Evolutionary conservation across 2,113 vertebrate species (phyloP).

Genomic region (Megaleporinus macrocephalus): DNA sequence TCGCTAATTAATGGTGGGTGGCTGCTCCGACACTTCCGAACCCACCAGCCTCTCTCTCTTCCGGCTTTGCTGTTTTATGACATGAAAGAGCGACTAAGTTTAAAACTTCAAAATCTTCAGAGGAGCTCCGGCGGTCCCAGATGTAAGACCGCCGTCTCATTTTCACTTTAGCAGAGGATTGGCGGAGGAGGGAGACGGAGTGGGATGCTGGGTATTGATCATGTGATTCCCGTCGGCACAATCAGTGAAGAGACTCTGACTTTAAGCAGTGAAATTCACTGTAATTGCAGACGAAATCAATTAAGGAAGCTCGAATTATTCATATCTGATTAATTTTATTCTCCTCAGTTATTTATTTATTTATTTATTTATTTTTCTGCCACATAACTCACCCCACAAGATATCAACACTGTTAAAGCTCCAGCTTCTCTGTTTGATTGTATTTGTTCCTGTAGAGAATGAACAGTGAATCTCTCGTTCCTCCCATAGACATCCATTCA

Average conservation of each 20-base stretch:
- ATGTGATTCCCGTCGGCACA: not conserved
- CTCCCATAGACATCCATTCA: too few relatives aligned
- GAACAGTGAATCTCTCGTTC: too few relatives aligned
- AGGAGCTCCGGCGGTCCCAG: constrained; percentile 27
- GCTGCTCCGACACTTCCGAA: constrained; percentile 43
- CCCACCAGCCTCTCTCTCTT: constrained; percentile 15
- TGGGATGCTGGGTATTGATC: not conserved
- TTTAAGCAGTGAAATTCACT: not conserved
- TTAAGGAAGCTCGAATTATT: too few relatives aligned
- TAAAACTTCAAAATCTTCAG: constrained; percentile 39
- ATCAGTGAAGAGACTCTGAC: not conserved
- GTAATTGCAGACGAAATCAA: not conserved
- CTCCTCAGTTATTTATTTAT: too few relatives aligned
- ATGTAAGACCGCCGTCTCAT: constrained; percentile 5
- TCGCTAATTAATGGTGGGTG: constrained; percentile 52
- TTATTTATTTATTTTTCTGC: too few relatives aligned
- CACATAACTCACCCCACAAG: too few relatives aligned
- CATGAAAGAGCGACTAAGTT: constrained; percentile 47
- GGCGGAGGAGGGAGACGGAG: not conserved
- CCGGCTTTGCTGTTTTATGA: constrained; percentile 22
- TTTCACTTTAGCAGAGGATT: not conserved
- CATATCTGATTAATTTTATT: too few relatives aligned
- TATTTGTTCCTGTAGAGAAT: too few relatives aligned
- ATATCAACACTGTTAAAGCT: too few relatives aligned
- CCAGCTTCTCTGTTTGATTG: too few relatives aligned